Evolutionary conservation across 2,888 invertebrate genomes (phyloP).

Genomic region (Nomada lathburiana): DNA sequence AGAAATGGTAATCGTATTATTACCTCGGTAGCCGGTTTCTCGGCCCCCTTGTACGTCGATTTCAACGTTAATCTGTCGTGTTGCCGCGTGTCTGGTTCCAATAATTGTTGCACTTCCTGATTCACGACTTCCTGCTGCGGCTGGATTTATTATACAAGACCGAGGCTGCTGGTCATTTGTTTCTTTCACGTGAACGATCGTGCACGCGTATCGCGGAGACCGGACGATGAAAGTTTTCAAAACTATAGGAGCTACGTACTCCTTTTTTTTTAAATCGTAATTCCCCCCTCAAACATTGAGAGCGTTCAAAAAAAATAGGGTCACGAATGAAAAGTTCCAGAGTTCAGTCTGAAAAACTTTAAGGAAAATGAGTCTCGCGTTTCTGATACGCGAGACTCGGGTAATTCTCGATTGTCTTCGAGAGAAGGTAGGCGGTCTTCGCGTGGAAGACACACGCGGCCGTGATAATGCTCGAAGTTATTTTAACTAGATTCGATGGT

Average conservation of each 20-base stretch:
- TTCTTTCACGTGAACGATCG: slow-evolving; percentile 13
- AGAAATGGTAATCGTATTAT: slow-evolving; percentile 50
- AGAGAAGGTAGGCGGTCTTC: not conserved
- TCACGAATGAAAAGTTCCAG: not conserved
- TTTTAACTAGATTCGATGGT: slow-evolving; percentile 48
- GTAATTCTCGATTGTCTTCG: slow-evolving; percentile 6
- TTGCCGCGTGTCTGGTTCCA: slow-evolving; percentile 41
- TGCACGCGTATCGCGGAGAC: not conserved
- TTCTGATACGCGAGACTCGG: not conserved
- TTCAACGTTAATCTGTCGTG: slow-evolving; percentile 44
- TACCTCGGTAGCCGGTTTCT: slow-evolving; percentile 18
- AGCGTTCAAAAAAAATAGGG: not conserved
- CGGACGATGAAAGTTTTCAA: not conserved
- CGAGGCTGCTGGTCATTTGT: slow-evolving; percentile 16
- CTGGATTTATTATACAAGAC: slow-evolving; percentile 39
- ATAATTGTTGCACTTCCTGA: slow-evolving; percentile 49
- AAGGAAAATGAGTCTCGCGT: not conserved
- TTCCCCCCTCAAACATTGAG: too few species aligned
- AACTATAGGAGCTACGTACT: not conserved
- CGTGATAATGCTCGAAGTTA: slow-evolving; percentile 52
- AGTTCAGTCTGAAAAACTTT: not conserved
- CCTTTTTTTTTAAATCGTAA: slow-evolving; percentile 1
- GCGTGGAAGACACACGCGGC: not conserved
- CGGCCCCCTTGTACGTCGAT: slow-evolving; percentile 39
- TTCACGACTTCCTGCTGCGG: slow-evolving; percentile 39